Percentiles rank a stretch among this genome's conserved stretches.
phyloP scores from a whole-genome alignment of 2,797 vertebrate genomes.

The Sarcoramphus papa region DNA sequence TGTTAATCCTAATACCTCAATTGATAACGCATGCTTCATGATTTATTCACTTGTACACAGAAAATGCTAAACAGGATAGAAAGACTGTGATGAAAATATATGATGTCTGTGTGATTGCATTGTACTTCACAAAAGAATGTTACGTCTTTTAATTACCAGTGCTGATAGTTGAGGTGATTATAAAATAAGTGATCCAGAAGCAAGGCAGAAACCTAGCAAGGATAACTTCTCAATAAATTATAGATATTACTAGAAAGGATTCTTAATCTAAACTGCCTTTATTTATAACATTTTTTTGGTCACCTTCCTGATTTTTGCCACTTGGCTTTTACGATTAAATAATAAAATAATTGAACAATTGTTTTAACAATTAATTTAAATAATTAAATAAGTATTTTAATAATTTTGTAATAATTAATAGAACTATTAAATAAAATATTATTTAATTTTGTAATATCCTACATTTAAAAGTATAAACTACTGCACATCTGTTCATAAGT shows the following conservation, averaged over 20 bases:
- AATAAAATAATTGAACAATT: neutral
- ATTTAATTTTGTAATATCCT: neutral
- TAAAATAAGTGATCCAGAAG: neutral
- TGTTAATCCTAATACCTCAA: neutral
- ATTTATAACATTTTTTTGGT: neutral
- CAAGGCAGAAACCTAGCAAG: neutral
- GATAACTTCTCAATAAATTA: neutral
- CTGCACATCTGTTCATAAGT: neutral
- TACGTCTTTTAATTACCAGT: neutral
- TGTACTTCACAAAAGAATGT: neutral
- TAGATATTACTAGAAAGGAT: neutral
- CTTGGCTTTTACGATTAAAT: neutral
- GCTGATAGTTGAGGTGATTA: neutral
- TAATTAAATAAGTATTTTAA: too few species aligned
- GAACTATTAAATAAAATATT: neutral
- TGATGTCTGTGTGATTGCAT: neutral
- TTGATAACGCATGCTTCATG: rapidly evolving
- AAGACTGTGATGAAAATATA: neutral
- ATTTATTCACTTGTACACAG: neutral
- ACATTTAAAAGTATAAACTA: neutral
- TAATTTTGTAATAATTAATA: neutral
- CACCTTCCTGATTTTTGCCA: neutral
- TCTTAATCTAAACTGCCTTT: neutral
- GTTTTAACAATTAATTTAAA: neutral
- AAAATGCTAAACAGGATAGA: neutral